Evolutionary conservation across 2,797 vertebrate species (phyloP).

Genomic region (Protosalanx chinensis): DNA sequence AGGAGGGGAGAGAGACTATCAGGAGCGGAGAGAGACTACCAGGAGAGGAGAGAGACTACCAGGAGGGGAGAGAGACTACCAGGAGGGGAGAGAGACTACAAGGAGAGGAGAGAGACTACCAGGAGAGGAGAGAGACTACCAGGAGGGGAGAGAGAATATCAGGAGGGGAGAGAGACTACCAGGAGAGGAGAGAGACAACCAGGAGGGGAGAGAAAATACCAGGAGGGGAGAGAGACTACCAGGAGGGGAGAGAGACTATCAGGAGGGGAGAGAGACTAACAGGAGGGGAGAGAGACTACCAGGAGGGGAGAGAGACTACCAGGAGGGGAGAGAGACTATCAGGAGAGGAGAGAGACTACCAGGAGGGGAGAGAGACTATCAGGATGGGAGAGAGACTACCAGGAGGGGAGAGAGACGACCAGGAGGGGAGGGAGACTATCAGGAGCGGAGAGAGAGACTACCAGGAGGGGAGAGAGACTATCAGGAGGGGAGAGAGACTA

Average conservation of each 20-base stretch:
- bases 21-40: too few species aligned
- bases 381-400: slow-evolving; percentile 13
- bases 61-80: too few species aligned
- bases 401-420: background rate
- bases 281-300: slow-evolving; percentile 14
- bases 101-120: slow-evolving; percentile 8
- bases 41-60: too few species aligned
- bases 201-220: background rate
- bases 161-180: too few species aligned
- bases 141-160: background rate
- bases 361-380: slow-evolving; percentile 23
- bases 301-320: background rate
- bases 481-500: too few species aligned
- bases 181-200: too few species aligned
- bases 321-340: slow-evolving; percentile 21
- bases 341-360: slow-evolving; percentile 14
- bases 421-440: too few species aligned
- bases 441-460: background rate
- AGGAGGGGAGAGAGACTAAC: slow-evolving; percentile 21
- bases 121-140: slow-evolving; percentile 8
- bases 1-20: too few species aligned
- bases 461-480: background rate
- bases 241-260: slow-evolving; percentile 1
- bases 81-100: too few species aligned
- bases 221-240: slow-evolving; percentile 32